Evolutionary conservation across 2,888 invertebrate species (phyloP).

Genomic region (Asteroscopus sphinx): DNA sequence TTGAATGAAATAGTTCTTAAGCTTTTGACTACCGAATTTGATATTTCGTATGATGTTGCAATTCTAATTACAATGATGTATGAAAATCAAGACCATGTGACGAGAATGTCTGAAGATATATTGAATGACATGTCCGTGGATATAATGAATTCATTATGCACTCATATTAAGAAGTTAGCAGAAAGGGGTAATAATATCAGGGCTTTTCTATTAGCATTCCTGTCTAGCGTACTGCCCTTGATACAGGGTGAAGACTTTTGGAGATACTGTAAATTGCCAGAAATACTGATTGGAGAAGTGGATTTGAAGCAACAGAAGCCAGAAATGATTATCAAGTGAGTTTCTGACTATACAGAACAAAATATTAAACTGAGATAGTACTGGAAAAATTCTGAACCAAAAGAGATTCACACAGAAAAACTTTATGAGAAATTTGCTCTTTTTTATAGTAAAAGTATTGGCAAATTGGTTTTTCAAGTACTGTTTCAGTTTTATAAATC

Average conservation of each 20-base stretch:
- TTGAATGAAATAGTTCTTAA: slow-evolving; percentile 90
- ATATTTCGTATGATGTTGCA: slow-evolving; percentile 89
- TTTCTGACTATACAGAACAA: background rate
- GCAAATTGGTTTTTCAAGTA: too few species aligned
- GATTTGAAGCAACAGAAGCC: slow-evolving; percentile 89
- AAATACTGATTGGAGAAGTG: slow-evolving; percentile 90
- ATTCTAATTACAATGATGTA: slow-evolving; percentile 92
- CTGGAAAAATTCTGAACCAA: too few species aligned
- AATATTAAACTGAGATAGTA: too few species aligned
- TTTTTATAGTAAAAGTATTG: too few species aligned
- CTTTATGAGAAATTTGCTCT: too few species aligned
- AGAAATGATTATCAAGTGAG: slow-evolving; percentile 90
- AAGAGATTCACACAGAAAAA: too few species aligned
- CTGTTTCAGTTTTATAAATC: too few species aligned
- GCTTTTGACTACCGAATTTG: slow-evolving; percentile 77
- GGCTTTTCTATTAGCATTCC: slow-evolving; percentile 89
- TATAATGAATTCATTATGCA: slow-evolving; percentile 75
- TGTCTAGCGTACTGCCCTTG: slow-evolving; percentile 86
- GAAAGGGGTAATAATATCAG: slow-evolving; percentile 88
- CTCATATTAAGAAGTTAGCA: slow-evolving; percentile 87
- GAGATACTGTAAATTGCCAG: slow-evolving; percentile 88
- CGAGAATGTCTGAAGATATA: slow-evolving; percentile 85
- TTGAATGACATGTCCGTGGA: slow-evolving; percentile 83
- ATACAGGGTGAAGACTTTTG: slow-evolving; percentile 86
- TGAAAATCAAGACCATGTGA: slow-evolving; percentile 90